phyloP scores from a whole-genome alignment of 2,888 invertebrate genomes.

The Phania funesta region DNA sequence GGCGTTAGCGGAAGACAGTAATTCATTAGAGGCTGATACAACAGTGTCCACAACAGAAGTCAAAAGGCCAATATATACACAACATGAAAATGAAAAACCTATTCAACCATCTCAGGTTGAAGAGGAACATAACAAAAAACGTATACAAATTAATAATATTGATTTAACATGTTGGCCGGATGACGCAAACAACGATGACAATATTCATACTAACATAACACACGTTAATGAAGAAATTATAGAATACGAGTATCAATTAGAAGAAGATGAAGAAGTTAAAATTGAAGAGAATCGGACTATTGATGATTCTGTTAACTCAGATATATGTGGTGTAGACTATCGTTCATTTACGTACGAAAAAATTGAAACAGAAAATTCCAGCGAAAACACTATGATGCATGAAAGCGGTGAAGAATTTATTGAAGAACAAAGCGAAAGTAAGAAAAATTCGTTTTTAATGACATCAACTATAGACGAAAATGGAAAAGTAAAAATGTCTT shows the following conservation, averaged over 20 bases:
- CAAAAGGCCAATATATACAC: not conserved
- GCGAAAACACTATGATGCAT: slow-evolving; percentile 7
- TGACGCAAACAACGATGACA: slow-evolving; percentile 12
- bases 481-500: slow-evolving; percentile 58
- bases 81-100: not conserved
- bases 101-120: not conserved
- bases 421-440: not conserved
- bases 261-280: slow-evolving; percentile 25
- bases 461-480: slow-evolving; percentile 47
- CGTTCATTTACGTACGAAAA: slow-evolving; percentile 22
- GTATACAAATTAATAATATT: not conserved
- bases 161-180: slow-evolving; percentile 35
- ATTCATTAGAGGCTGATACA: slow-evolving; percentile 46
- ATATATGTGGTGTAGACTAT: slow-evolving; percentile 12
- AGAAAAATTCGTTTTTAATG: slow-evolving; percentile 30
- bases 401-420: not conserved
- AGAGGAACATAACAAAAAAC: not conserved
- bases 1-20: slow-evolving; percentile 13
- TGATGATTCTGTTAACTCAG: slow-evolving; percentile 23
- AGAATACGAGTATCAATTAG: slow-evolving; percentile 54
- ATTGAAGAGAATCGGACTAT: slow-evolving; percentile 1
- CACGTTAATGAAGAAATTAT: slow-evolving; percentile 23
- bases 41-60: slow-evolving; percentile 40
- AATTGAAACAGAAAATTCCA: slow-evolving; percentile 3
- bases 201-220: not conserved